Base-by-base conservation (phyloP, 2,797 vertebrate species). In the Eulemur albifrons region DNA sequence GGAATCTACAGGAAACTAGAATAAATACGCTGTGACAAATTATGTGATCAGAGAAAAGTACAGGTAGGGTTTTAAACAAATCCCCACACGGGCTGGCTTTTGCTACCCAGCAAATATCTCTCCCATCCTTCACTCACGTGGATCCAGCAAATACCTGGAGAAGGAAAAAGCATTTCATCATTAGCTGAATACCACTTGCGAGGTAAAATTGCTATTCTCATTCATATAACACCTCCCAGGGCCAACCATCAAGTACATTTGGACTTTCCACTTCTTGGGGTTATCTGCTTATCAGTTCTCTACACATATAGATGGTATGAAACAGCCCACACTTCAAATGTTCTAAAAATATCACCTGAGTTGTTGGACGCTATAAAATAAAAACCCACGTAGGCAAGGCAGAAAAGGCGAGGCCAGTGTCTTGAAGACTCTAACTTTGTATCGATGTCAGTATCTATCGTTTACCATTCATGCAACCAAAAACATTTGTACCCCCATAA, bases 231-330 rank as follows among this genome's bases (percentile, higher is more conserved):
- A 40, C 40, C n/a, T 14, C 67, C 65, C 95, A 92, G 21, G 54
- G 82, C 7, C 65, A 61, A 4, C 1, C 12, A 9, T 32, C 77
- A 63, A 73, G 27, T 35, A 12, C 0, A 14, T 52, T 48, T 38
- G 17, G 48, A 32, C 25, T 83, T 59, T 75, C 23, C 12, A 4
- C 52, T 67, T 72, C 40, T 73, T 18, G 43, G 21, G 38, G 27
- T 82, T 32, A 5, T 23, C 48, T 25, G 30, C 7, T 14, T n/a
- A 30, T 48, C 32, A 0, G 2, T 1, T 73, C 80, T 86, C 40
- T 7, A 14, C 30, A 43, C 11, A 8, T 23, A 11, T 0, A 65
- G 15, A 40, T 6, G n/a, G 30, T 20, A 69, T 4, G 7, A 54
- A 6, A 18, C 20, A 32, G 52, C 20, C 43, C 30, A 10, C 6